Conservation (phyloP, 1,140 invertebrate genomes). For the Drosophila ogumai region DNA sequence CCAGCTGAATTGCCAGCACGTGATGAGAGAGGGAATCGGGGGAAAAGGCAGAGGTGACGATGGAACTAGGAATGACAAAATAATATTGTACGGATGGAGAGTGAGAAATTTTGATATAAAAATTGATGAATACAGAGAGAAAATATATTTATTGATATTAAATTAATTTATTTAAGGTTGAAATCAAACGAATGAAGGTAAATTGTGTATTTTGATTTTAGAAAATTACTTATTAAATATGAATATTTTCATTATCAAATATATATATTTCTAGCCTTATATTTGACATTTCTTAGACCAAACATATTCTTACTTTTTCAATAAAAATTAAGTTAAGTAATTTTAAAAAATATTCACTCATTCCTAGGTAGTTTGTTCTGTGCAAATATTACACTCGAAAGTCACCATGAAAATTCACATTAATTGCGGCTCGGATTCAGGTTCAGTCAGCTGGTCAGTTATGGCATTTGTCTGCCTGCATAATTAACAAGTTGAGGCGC, state of each 20-base stretch:
- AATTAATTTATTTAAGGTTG: no score
- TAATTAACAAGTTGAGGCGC: constrained; percentile 59
- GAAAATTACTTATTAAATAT: no score
- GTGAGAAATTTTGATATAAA: not conserved
- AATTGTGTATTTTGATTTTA: no score
- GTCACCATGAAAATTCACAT: constrained; percentile 37
- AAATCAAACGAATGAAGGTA: no score
- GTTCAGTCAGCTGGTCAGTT: constrained; percentile 48
- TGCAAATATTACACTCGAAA: constrained; percentile 12
- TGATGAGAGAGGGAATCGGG: constrained; percentile 8
- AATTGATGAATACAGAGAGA: not conserved
- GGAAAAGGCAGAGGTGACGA: not conserved
- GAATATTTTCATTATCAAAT: no score
- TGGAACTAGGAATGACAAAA: constrained; percentile 8
- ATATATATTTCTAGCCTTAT: no score
- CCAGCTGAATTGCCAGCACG: constrained; percentile 14
- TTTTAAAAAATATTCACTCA: not conserved
- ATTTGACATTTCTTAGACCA: no score
- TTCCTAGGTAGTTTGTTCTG: constrained; percentile 8
- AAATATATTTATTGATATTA: no score
- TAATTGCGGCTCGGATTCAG: constrained; percentile 40
- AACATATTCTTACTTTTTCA: no score
- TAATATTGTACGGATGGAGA: not conserved
- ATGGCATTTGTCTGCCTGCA: constrained; percentile 49
- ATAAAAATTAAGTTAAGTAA: no score